Evolutionary conservation across 2,113 vertebrate species (phyloP).

Genomic region (Eolophus roseicapilla): DNA sequence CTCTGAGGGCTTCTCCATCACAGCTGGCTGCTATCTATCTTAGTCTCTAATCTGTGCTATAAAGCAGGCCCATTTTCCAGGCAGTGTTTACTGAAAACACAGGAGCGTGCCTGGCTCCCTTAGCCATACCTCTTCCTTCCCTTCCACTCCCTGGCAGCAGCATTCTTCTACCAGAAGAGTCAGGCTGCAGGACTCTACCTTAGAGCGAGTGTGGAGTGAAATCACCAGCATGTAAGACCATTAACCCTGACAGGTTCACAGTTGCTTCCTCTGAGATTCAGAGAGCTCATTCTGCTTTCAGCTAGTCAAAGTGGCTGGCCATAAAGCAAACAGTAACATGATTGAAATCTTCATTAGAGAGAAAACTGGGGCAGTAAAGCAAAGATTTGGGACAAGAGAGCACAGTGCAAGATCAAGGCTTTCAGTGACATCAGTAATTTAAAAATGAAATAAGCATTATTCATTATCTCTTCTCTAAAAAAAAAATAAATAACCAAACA

Average conservation of each 20-base stretch:
- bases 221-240: not conserved
- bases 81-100: slow-evolving; percentile 75
- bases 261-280: not conserved
- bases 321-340: not conserved
- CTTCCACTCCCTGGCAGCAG: not conserved
- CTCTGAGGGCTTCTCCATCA: not conserved
- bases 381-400: not conserved
- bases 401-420: not conserved
- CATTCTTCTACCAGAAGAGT: too few relatives aligned
- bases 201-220: not conserved
- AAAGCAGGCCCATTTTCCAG: slow-evolving; percentile 51
- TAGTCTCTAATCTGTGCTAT: slow-evolving; percentile 49
- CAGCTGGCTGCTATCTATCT: slow-evolving; percentile 31
- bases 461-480: not conserved
- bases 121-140: not conserved
- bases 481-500: not conserved
- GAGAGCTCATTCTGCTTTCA: not conserved
- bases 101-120: slow-evolving; percentile 62
- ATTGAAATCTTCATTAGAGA: slow-evolving; percentile 22
- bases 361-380: not conserved
- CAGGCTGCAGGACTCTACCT: slow-evolving; percentile 7
- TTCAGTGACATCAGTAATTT: not conserved
- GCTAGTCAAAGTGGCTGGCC: not conserved
- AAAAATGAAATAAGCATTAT: not conserved
- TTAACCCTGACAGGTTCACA: not conserved